Percentiles rank a stretch among this genome's conserved stretches.
phyloP scores from a whole-genome alignment of 2,113 vertebrate genomes.

The Catagonus wagneri region DNA sequence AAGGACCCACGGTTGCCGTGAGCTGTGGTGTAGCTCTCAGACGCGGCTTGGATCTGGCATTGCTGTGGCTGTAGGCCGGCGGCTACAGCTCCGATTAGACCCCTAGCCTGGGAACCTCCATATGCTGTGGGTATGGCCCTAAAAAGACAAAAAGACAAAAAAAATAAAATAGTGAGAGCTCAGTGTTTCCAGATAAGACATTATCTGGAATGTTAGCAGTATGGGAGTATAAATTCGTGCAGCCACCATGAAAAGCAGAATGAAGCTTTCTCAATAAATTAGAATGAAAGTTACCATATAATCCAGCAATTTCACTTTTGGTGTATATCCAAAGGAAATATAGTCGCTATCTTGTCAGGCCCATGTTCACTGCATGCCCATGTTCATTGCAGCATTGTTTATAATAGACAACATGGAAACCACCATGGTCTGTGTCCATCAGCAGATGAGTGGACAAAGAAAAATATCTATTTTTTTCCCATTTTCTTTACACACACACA shows the following conservation, averaged over 20 bases:
- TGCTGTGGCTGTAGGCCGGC: too few relatives aligned
- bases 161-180: neutral
- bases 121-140: too few relatives aligned
- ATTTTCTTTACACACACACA: neutral
- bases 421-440: neutral
- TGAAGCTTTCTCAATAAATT: neutral
- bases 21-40: too few relatives aligned
- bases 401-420: neutral
- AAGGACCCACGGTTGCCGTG: too few relatives aligned
- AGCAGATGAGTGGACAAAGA: neutral
- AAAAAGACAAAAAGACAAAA: too few relatives aligned
- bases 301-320: neutral
- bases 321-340: neutral
- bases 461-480: neutral
- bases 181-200: conserved; percentile 36
- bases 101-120: too few relatives aligned
- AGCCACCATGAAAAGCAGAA: neutral
- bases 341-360: neutral
- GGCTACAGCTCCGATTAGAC: too few relatives aligned
- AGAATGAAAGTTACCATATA: neutral
- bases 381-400: neutral
- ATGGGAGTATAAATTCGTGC: neutral
- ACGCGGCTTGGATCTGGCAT: too few relatives aligned
- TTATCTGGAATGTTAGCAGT: neutral
- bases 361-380: neutral